Base-by-base conservation (phyloP, 2,797 vertebrate species). In the Rhinella marina region DNA sequence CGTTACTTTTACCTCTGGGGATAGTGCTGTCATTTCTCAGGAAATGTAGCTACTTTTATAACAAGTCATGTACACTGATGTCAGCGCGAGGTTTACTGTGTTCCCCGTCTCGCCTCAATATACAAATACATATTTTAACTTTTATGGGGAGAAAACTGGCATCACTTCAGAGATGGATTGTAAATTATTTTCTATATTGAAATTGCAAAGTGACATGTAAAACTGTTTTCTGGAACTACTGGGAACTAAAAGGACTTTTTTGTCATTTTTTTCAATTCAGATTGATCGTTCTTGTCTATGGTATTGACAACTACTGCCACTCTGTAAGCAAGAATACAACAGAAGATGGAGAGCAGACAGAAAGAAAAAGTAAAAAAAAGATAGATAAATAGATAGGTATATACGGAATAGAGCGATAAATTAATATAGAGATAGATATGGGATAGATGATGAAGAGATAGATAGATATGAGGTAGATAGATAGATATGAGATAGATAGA, bases 81-180 rank as follows among this genome's bases (percentile, higher is more conserved):
- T 81, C 77, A 59, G 41, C 52, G 78, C 56, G 41, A 87, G 56
- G 32, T 73, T 86, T 62, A 70, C 86, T 61, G 70, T 25, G 32
- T 85, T 64, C 72, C 48, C n/a, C 41, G 1, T 73, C 48, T 86
- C 54, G 21, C 70, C 66, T 81, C 68, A 19, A 50, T 82, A 64
- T 75, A 75, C 29, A 29, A 59, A 75, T 32, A 57, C 72, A 70
- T 81, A 80, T 80, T 66, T 86, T 86, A 59, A 59, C 64, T 81
- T 81, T 87, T 81, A 81, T 87, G 79, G 78, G 78, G 78, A 73
- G 68, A 75, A 81, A 68, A 75, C 27, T 62, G 86, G 56, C 66
- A 81, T 78, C 52, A 32, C 61, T 86, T 86, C 59, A 56, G 85
- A 50, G 78, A 61, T 82, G 78, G 14, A 62, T 75, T 73, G 79